Percentiles rank a stretch among this genome's conserved stretches.
phyloP scores from a whole-genome alignment of 1,140 invertebrate genomes.

The Psilanteris sp. region DNA sequence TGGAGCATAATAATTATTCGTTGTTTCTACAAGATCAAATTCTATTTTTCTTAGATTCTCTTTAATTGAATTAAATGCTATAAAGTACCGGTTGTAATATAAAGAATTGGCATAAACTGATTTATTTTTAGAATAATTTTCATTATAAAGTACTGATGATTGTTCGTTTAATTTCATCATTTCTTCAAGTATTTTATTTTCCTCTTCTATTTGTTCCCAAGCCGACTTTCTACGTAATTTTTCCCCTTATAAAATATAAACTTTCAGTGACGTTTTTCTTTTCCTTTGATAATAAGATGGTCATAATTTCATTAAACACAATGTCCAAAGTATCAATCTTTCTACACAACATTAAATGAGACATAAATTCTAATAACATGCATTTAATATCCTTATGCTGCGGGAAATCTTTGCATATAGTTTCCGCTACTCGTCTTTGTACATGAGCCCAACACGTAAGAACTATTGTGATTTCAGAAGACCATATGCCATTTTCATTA shows the following conservation, averaged over 20 bases:
- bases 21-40: conserved; percentile 1
- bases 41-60: conserved; percentile 2
- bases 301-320: conserved; percentile 12
- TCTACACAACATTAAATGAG: too few relatives aligned
- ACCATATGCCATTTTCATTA: neutral
- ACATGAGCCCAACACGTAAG: conserved; percentile 37
- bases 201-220: neutral
- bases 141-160: too few relatives aligned
- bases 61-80: conserved; percentile 3
- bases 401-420: too few relatives aligned
- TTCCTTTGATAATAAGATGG: conserved; percentile 4
- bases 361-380: too few relatives aligned
- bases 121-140: too few relatives aligned
- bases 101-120: conserved; percentile 17
- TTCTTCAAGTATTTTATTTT: neutral
- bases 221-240: neutral
- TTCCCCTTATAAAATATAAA: neutral
- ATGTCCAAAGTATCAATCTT: conserved; percentile 21
- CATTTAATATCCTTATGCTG: too few relatives aligned
- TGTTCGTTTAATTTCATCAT: neutral
- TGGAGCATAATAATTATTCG: conserved; percentile 30
- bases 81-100: conserved; percentile 25
- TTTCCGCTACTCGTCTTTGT: too few relatives aligned
- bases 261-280: conserved; percentile 2
- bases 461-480: conserved; percentile 6